Base-by-base conservation (phyloP, 2,797 vertebrate genomes). In the Craterocephalus amniculus region DNA sequence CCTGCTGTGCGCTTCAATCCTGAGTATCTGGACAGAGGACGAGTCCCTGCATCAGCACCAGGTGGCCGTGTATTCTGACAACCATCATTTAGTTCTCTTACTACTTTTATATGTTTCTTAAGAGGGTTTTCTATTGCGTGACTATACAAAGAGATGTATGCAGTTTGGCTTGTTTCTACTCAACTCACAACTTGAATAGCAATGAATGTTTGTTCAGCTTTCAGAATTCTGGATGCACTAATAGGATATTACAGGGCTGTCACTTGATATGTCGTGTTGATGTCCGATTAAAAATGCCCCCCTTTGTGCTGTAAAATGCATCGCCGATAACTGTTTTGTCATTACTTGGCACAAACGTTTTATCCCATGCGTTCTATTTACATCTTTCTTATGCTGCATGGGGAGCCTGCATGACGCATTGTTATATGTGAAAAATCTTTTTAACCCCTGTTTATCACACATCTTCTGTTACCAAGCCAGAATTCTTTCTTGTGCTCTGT, bases 1-100 rank as follows among this genome's bases (percentile, higher is more conserved):
- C 94, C 94, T 32, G 94, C 93, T 18, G 56, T 95, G 72, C 82
- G 70, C 83, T 94, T 89, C 93, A 95, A 95, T 78, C 92, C 93
- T 43, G 88, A 93, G 78, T 95, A 95, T 92, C 87, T 95, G 89
- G 92, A 94, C 83, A 89, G 92, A 81, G 87, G 93, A 88, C 83
- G 85, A 67, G 85, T 86, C 83, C 90, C 83, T 83, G 74, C 83
- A 36, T 70, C 86, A 48, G 91, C 85, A 92, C 89, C 93, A 95
- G 95, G 95, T 95, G 91, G 91, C 87, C 76, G 67, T 83, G 79
- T 74, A 62, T 81, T 87, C 75, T 80, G 69, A 83, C 24, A 1
- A 74, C 36, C 62, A 24, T 20, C 70, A 70, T 70, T 62, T 70
- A 40, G 36, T 67, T 80, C 81, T 72, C 60, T 78, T 70, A 67